Evolutionary conservation across 2,113 vertebrate species (phyloP), one percentile per base, ranked within the genome.

Genomic region (Callorhinus ursinus): DNA sequence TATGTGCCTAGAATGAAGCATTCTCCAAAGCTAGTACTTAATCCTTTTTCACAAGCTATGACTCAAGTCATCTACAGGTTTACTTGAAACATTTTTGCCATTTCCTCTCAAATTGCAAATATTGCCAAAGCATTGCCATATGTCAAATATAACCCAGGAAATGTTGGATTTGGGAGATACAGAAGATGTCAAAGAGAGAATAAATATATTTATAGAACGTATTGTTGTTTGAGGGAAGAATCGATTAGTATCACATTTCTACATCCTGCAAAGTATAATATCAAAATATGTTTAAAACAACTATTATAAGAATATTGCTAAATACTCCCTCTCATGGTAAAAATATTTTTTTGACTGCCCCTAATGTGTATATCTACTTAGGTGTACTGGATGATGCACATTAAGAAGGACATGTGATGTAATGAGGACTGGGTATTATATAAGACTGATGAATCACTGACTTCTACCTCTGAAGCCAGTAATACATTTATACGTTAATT

Each of bases 141-240:
- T 59, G 82, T 91, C n/a, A 96, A 86, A 95, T 59, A 80, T 65
- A 97, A 93, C 85, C 88, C 92, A 97, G 65, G 9, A 97, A 80
- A 91, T 96, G 94, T 33, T 24, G 13, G 65, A 96, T 98, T 97
- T 97, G 98, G 96, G 82, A 31, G 39, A 42, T 95, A 90, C 65
- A 98, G 98, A 94, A 98, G 98, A 98, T 98, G 97, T 98, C 98
- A 98, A 98, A 98, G 97, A 98, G 97, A 98, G 96, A 98, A 98
- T 99, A 98, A 98, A 98, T 98, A 98, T 98, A 98, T 98, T 98
- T 98, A 98, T 98, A 97, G 90, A 98, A 98, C 98, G 97, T 96
- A 98, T 98, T 97, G 97, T 98, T 98, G 93, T 96, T 97, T 97
- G 57, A 98, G 97, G 93, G 90, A 97, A 97, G 88, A 98, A 98